Conservation (phyloP, 2,888 invertebrate species). For the Ophion obscuratus region DNA sequence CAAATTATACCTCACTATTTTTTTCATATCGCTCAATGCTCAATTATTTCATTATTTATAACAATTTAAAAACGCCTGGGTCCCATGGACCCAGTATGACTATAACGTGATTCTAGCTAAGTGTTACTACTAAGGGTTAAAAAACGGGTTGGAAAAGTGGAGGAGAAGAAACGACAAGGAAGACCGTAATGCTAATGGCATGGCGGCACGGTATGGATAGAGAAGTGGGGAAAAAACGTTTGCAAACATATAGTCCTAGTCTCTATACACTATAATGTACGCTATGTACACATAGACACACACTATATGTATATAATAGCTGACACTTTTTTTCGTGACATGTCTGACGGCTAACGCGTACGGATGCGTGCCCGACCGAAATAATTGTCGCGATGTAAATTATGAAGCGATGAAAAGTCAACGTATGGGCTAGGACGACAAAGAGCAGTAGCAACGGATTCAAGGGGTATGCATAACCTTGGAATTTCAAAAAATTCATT, state of each 20-base stretch:
- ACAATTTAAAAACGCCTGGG: too few species aligned
- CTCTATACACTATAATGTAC: not conserved
- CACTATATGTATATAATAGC: not conserved
- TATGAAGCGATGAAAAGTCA: conserved; percentile 22
- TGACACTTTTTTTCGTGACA: not conserved
- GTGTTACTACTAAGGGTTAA: too few species aligned
- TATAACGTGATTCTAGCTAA: too few species aligned
- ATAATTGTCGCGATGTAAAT: conserved; percentile 31
- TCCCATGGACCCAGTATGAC: too few species aligned
- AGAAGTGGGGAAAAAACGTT: conserved; percentile 37
- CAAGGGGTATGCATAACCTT: too few species aligned
- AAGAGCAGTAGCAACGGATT: too few species aligned
- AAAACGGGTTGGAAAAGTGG: not conserved
- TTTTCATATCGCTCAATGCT: too few species aligned
- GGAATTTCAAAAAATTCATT: too few species aligned
- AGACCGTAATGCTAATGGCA: conserved; percentile 44
- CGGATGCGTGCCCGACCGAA: conserved; percentile 4
- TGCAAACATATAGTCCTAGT: conserved; percentile 5
- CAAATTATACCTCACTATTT: too few species aligned
- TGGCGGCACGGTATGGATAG: conserved; percentile 44
- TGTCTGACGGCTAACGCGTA: not conserved
- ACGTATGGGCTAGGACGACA: not conserved
- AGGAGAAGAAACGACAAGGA: not conserved
- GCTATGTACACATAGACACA: not conserved
- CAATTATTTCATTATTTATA: too few species aligned